phyloP scores from a whole-genome alignment of 2,113 vertebrate species.

The Ageneiosus marmoratus region DNA sequence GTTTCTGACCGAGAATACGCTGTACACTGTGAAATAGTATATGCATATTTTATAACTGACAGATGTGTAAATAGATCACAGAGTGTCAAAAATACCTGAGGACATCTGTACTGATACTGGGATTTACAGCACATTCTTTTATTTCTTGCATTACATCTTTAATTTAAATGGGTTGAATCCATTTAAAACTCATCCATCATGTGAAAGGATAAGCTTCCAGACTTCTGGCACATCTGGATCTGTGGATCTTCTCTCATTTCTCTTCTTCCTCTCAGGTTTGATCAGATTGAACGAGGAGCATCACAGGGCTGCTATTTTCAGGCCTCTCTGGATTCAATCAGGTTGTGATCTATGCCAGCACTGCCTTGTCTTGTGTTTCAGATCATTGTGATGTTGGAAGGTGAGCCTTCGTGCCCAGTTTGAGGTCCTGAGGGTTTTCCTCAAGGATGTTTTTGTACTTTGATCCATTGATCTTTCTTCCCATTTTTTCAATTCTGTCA shows the following conservation, averaged over 20 bases:
- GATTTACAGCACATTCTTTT: constrained; percentile 5
- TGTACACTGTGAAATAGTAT: constrained; percentile 12
- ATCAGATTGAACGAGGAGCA: background rate
- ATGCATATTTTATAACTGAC: constrained; percentile 24
- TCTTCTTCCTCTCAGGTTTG: background rate
- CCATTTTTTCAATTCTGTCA: background rate
- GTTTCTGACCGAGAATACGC: constrained; percentile 2
- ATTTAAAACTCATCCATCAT: background rate
- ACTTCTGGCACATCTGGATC: background rate
- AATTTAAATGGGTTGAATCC: background rate
- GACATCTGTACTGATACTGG: background rate
- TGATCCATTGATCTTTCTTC: background rate
- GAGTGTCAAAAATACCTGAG: constrained; percentile 18
- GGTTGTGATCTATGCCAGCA: background rate
- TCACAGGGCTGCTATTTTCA: background rate
- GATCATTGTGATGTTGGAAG: background rate
- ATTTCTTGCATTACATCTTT: background rate
- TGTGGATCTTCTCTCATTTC: background rate
- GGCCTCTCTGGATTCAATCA: background rate
- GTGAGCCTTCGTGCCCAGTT: background rate
- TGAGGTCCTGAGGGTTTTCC: background rate
- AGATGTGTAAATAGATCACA: constrained; percentile 32
- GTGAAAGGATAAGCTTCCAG: background rate
- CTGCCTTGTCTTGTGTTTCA: background rate
- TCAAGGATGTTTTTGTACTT: background rate